Evolutionary conservation across 2,888 invertebrate genomes (phyloP), one percentile per base, ranked within the genome.

Genomic region (Drosophila antonietae): DNA sequence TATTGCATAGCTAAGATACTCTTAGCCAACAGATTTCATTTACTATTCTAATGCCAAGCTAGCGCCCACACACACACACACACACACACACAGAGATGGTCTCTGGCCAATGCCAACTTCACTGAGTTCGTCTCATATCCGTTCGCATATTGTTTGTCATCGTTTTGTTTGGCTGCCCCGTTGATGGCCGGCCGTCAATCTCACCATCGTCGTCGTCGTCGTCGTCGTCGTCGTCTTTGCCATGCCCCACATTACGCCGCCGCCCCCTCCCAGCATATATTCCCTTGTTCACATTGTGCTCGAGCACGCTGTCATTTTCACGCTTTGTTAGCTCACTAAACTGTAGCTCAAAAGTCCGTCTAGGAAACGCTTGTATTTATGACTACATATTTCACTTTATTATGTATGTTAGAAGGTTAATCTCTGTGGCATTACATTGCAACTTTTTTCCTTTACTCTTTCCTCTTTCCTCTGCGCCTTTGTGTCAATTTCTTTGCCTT

Each of bases 321-420:
- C 87, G 90, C 90, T 88, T 90, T 88, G 88, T 74, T 89, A 82
- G 83, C 82, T 73, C 83, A 81, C 87, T 86, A 83, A 83, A 86
- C 83, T 83, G 87, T 81, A 69, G 68, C 67, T 74, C 23, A 23
- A 15, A 56, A 60, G 75, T 75, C 75, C 73, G 68, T 69, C 77
- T 72, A 80, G 80, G 77, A 80, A 80, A 80, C 76, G 55, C 12
- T 56, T 63, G 39, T 77, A 67, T 74, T 77, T 73, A 64, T 63
- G 71, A 77, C 77, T 74, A 74, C 75, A 78, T 78, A 80, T 78
- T 84, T 83, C 49, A 78, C 75, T 72, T 75, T 77, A 70, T 73
- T 83, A 85, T 81, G 80, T 88, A 73, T 90, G 85, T 81, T 89
- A 82, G 87, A 90, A 90, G 90, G 87, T 89, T 90, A 88, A 89